Conservation (phyloP, 2,888 invertebrate genomes). For the Ormyrus labotus region DNA sequence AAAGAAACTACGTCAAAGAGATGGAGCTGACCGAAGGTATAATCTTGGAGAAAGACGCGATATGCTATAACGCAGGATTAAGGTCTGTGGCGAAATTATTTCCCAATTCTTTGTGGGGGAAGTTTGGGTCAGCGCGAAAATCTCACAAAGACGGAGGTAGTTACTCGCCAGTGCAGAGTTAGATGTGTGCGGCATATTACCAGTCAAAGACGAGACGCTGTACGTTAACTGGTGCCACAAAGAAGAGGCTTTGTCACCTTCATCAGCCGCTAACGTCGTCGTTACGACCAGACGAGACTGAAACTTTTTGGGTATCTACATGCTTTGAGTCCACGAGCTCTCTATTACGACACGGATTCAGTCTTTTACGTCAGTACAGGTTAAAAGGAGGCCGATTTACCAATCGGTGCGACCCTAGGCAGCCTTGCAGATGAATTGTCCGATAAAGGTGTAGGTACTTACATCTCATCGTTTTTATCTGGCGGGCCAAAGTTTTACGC, state of each 20-base stretch:
- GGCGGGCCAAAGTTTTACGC: slow-evolving; percentile 47
- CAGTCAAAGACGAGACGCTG: slow-evolving; percentile 15
- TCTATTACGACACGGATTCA: too few relatives aligned
- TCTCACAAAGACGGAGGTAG: slow-evolving; percentile 9
- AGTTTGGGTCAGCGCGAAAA: slow-evolving; percentile 45
- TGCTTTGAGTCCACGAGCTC: slow-evolving; percentile 59
- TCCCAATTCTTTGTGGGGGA: slow-evolving; percentile 48
- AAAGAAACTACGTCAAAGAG: too few relatives aligned
- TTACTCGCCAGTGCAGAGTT: slow-evolving; percentile 4
- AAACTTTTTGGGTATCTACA: slow-evolving; percentile 63
- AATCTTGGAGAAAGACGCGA: too few relatives aligned
- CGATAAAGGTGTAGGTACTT: slow-evolving; percentile 1
- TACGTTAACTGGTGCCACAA: slow-evolving; percentile 30
- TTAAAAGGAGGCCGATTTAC: too few relatives aligned
- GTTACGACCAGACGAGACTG: slow-evolving; percentile 38
- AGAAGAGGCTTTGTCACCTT: not conserved
- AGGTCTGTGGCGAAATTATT: slow-evolving; percentile 37
- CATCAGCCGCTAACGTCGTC: slow-evolving; percentile 13
- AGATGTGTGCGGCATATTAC: slow-evolving; percentile 15
- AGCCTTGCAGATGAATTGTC: slow-evolving; percentile 43
- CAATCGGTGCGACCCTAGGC: slow-evolving; percentile 20
- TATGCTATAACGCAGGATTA: slow-evolving; percentile 33
- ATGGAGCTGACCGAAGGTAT: too few relatives aligned
- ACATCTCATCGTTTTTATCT: slow-evolving; percentile 36
- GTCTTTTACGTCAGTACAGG: too few relatives aligned